Percentiles rank a stretch among this genome's conserved stretches.
Conservation (phyloP, 2,797 vertebrate species). For the Podarcis lilfordi region DNA sequence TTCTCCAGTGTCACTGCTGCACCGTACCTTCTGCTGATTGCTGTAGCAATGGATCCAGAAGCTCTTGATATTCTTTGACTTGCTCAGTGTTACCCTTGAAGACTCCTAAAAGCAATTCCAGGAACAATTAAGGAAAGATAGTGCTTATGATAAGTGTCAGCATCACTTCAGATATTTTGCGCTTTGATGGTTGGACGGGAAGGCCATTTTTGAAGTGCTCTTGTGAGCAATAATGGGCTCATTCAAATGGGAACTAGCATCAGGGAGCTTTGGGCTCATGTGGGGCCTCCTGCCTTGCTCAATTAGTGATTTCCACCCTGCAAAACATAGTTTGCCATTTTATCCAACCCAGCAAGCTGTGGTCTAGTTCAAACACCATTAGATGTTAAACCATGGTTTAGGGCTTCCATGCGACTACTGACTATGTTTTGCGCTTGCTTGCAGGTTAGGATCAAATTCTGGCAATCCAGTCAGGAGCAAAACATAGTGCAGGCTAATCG, state of each 20-base stretch:
- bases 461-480: neutral
- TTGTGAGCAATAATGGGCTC: neutral
- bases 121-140: neutral
- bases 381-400: neutral
- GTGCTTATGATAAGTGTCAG: neutral
- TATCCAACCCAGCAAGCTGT: neutral
- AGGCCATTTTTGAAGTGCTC: neutral
- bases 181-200: neutral
- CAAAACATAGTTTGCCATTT: neutral
- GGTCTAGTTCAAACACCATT: neutral
- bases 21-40: constrained; percentile 87
- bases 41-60: constrained; percentile 90
- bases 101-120: constrained; percentile 81
- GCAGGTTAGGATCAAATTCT: neutral
- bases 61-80: constrained; percentile 91
- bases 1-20: neutral
- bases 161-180: neutral
- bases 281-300: neutral
- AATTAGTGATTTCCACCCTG: neutral
- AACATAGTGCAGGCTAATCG: neutral
- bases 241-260: neutral
- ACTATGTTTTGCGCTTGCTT: neutral
- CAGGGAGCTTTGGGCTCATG: too few relatives aligned
- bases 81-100: constrained; percentile 90
- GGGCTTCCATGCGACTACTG: neutral